Evolutionary conservation across 2,888 invertebrate species (phyloP), one percentile per base, ranked within the genome.

Genomic region (Tetrapedia diversipes): DNA sequence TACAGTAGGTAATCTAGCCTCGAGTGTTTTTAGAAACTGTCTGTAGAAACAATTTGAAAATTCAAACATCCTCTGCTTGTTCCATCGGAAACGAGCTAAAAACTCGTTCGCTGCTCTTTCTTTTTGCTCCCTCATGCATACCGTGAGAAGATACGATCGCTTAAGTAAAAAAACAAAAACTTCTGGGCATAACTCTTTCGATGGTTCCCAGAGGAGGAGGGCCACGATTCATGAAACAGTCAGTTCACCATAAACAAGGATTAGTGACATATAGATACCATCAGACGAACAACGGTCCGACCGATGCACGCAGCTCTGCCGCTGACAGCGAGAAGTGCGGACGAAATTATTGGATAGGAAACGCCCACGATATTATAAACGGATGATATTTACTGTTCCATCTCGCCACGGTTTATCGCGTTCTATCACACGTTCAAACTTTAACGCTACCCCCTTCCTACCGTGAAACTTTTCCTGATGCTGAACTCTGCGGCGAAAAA

Each of bases 301-400:
- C 74, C 63, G 16, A 64, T 74, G 63, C 74, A 74, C 73, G 73
- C 74, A 74, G 11, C 19, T 37, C 73, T 74, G 74, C 22, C 19
- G 16, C 19, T 74, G 74, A 74, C 74, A 74, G 74, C 41, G 56
- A 57, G 74, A 72, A 74, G 74, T 64, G 43, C 43, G 10, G 73
- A 74, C 19, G 73, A 64, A 74, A 74, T 74, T 74, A 74, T 74
- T 72, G 74, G 73, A 32, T 72, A 57, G 74, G 72, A 63, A 72
- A 72, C 74, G 56, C 73, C 73, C 73, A 64, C 43, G 73, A 72
- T 74, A 72, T 74, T 64, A 74, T 53, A 53, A 72, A 45, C 63
- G 56, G 29, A 16, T 43, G 72, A 57, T 57, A 72, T 74, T 51
- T 56, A 71, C 43, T 43, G 43, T 74, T 41, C 34, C 24, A 71